Evolutionary conservation across 2,888 invertebrate species (phyloP), one percentile per base, ranked within the genome.

Genomic region (Parthenolecanium corni): DNA sequence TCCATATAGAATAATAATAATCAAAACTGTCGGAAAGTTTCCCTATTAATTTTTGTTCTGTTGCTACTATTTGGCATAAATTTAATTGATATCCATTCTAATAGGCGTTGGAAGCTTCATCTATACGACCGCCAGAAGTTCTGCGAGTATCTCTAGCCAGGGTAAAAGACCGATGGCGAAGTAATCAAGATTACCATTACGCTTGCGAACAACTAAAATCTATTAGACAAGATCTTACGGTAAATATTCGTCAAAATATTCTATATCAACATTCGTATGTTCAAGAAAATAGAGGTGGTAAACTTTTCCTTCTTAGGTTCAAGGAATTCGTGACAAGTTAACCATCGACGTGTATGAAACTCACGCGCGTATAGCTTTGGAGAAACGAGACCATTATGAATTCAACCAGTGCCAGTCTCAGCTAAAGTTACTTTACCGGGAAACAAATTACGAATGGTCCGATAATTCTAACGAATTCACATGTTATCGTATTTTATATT

Each of bases 321-420:
- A 98, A 82, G 93, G 96, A 70, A 82, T 98, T 69, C 79, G 97
- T 68, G 90, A 95, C 77, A 80, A 80, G 67, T 95, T 99, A 73
- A 95, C 97, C 62, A 87, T 98, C n/a, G 82, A 89, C 72, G 98
- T 98, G 12, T 98, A 99, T 77, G 98, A 99, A 78, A 95, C 94
- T 3, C 97, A 99, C 78, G 97, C 96, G 3, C 81, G 96, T 62
- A 92, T 98, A 71, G 96, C 97, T 54, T 79, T 98, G 74, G 97
- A 98, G 75, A 95, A 90, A 76, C 92, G 93, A 58, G 98, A 98
- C 73, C 94, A 95, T 74, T 96, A 95, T 73, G 98, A 99, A 74
- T 98, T 97, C 73, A 99, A 99, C 79, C 97, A 98, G 75, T 99
- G 98, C 73, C 98, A 98, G 77, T 94, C 95, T 14, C 98, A 99